These are phyloP conservation scores for Caenorhabditis becei DNA, from an alignment of 2,888 invertebrate species.

Conservation along the genomic window DNA sequence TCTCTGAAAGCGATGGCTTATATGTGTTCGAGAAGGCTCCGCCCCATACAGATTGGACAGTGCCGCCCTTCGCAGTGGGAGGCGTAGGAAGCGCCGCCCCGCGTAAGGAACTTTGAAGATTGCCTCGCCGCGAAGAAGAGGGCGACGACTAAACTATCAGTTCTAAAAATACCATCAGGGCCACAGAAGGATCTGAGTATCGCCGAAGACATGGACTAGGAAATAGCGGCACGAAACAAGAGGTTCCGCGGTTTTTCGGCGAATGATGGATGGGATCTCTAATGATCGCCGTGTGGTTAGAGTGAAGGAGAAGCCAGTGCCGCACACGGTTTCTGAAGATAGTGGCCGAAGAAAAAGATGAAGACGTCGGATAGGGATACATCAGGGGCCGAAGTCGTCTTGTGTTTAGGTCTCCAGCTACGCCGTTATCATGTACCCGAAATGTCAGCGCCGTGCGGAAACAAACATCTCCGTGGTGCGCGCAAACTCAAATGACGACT, in stretches of 20 bases:
- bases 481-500: conserved; percentile 45
- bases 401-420: conserved; percentile 38
- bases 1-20: conserved; percentile 41
- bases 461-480: conserved; percentile 59
- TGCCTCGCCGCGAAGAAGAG: conserved; percentile 36
- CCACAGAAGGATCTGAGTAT: conserved; percentile 35
- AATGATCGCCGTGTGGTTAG: conserved; percentile 60
- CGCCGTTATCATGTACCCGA: conserved; percentile 54
- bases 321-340: conserved; percentile 54
- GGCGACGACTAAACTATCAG: conserved; percentile 23
- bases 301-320: conserved; percentile 53
- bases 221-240: conserved; percentile 30
- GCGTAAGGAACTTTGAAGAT: conserved; percentile 47
- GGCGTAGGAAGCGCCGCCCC: conserved; percentile 39
- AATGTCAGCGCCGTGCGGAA: conserved; percentile 25
- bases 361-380: conserved; percentile 19
- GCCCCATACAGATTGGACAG: conserved; percentile 42
- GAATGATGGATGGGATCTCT: conserved; percentile 61
- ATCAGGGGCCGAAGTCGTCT: conserved; percentile 26
- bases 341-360: conserved; percentile 37
- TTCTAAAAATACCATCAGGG: conserved; percentile 56
- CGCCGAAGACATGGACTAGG: conserved; percentile 19
- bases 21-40: conserved; percentile 48
- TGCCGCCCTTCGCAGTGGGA: conserved; percentile 43
- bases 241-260: conserved; percentile 33